phyloP scores from a whole-genome alignment of 2,888 invertebrate species.

The Apamea monoglypha region DNA sequence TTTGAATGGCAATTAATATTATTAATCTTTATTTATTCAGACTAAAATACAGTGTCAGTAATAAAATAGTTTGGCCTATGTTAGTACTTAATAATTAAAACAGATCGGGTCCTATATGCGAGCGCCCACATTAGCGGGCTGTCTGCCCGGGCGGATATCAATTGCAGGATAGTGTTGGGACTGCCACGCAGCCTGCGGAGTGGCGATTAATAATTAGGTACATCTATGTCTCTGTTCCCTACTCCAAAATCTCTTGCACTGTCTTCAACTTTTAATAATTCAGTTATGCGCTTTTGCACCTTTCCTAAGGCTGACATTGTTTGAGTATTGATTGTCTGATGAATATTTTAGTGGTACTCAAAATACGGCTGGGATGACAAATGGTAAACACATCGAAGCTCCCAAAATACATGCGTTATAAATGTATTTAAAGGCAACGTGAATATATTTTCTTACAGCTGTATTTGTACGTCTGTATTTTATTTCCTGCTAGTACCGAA shows the following conservation, averaged over 20 bases:
- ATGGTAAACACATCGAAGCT: constrained; percentile 10
- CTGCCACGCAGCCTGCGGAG: background rate
- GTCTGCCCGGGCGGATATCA: too few relatives aligned
- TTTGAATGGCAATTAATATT: too few relatives aligned
- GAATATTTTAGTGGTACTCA: constrained; percentile 46
- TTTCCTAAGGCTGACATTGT: constrained; percentile 4
- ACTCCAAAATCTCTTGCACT: background rate
- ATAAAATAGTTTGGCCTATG: too few relatives aligned
- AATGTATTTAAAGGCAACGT: constrained; percentile 12
- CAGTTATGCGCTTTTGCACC: constrained; percentile 12
- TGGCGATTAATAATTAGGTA: background rate
- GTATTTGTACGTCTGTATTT: constrained; percentile 5
- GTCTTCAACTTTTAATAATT: constrained; percentile 24
- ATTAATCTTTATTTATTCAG: too few relatives aligned
- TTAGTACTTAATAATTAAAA: too few relatives aligned
- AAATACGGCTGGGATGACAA: constrained; percentile 2
- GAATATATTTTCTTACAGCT: background rate
- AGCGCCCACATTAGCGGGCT: too few relatives aligned
- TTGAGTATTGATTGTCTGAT: constrained; percentile 37
- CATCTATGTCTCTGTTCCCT: background rate
- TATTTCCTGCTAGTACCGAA: background rate
- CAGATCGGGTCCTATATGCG: too few relatives aligned
- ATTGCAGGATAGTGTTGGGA: too few relatives aligned
- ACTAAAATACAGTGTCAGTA: too few relatives aligned
- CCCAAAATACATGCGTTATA: background rate